These are phyloP conservation scores for Barbus barbus DNA, from an alignment of 2,113 vertebrate genomes.

Conservation along the genomic window DNA sequence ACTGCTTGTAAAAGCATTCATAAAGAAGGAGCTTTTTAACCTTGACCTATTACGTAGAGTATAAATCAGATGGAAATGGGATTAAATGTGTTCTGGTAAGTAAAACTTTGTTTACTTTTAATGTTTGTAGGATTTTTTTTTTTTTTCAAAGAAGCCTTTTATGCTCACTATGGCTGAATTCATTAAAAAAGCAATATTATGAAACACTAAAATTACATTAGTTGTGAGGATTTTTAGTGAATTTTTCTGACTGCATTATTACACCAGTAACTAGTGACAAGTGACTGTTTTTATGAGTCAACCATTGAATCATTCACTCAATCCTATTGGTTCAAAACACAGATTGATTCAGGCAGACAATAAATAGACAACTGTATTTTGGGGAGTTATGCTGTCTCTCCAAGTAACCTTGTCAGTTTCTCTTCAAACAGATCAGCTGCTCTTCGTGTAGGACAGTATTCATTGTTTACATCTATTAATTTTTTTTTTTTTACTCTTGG, in stretches of 20 bases:
- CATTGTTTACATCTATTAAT: slow-evolving; percentile 20
- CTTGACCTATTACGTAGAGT: neutral
- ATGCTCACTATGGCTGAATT: neutral
- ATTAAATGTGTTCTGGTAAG: neutral
- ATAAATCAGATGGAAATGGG: neutral
- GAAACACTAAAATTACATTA: neutral
- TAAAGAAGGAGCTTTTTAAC: neutral
- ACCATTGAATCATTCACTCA: neutral
- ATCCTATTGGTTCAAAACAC: neutral
- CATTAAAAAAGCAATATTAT: neutral
- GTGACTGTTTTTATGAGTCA: too few species aligned
- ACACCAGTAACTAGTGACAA: neutral
- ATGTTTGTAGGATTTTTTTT: neutral
- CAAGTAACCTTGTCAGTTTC: slow-evolving; percentile 30
- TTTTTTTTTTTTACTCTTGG: neutral
- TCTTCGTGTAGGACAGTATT: neutral
- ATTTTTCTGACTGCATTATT: neutral
- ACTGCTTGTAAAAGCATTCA: neutral
- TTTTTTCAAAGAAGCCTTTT: neutral
- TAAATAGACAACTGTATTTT: too few species aligned
- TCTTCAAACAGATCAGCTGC: neutral
- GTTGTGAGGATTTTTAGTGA: neutral
- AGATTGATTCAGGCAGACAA: neutral
- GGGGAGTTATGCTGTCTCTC: slow-evolving; percentile 11
- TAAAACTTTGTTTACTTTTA: neutral